These are phyloP conservation scores for Brachypodius melanocephalos DNA, from an alignment of 2,113 vertebrate genomes.

Conservation along the genomic window DNA sequence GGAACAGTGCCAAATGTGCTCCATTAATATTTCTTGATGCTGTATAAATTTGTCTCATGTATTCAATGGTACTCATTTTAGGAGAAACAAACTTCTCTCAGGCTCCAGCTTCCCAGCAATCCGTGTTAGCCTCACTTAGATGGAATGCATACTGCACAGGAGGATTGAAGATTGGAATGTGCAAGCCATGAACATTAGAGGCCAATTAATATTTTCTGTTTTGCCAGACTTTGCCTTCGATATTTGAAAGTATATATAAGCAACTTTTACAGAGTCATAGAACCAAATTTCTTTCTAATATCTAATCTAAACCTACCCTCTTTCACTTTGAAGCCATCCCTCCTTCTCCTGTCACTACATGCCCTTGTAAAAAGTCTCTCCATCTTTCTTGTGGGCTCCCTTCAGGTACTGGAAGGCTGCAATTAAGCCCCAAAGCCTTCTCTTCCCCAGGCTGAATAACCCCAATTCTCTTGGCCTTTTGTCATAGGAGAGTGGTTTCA, in stretches of 20 bases:
- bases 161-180: not conserved
- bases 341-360: not conserved
- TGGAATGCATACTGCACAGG: not conserved
- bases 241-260: not conserved
- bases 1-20: not conserved
- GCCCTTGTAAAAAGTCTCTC: not conserved
- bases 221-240: not conserved
- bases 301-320: not conserved
- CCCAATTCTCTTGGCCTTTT: not conserved
- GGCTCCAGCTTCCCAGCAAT: not conserved
- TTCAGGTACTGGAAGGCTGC: not conserved
- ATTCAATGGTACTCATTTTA: not conserved
- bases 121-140: not conserved
- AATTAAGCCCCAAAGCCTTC: not conserved
- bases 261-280: not conserved
- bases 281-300: not conserved
- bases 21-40: not conserved
- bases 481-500: not conserved
- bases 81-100: not conserved
- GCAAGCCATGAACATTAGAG: not conserved
- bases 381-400: not conserved
- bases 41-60: not conserved
- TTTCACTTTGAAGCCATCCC: rapidly evolving
- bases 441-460: not conserved
- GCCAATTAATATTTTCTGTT: not conserved